These are phyloP conservation scores for Pissodes strobi DNA, from an alignment of 1,140 invertebrate genomes.

Conservation along the genomic window DNA sequence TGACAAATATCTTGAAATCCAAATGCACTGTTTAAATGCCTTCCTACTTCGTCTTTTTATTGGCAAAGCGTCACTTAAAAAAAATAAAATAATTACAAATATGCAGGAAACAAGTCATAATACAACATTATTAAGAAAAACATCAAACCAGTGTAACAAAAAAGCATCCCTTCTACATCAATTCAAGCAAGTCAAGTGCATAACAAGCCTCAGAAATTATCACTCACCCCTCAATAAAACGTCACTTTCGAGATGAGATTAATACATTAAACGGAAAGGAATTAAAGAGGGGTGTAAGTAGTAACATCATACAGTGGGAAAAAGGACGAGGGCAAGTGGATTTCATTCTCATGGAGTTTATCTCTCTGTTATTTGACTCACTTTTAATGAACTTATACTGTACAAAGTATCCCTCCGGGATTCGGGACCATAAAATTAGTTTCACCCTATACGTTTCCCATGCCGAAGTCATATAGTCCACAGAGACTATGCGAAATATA, in stretches of 20 bases:
- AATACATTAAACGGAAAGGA: conserved; percentile 35
- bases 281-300: conserved; percentile 35
- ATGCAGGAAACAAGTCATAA: too few relatives aligned
- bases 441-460: conserved; percentile 6
- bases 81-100: too few relatives aligned
- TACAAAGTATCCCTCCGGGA: conserved; percentile 42
- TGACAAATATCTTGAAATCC: too few relatives aligned
- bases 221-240: conserved; percentile 19
- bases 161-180: too few relatives aligned
- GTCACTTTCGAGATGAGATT: conserved; percentile 33
- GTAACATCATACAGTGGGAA: conserved; percentile 33
- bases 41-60: too few relatives aligned
- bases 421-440: conserved; percentile 37
- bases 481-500: too few relatives aligned
- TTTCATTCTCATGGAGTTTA: conserved; percentile 35
- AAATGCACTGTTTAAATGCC: too few relatives aligned
- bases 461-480: conserved; percentile 1
- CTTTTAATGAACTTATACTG: conserved; percentile 52
- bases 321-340: conserved; percentile 11
- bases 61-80: too few relatives aligned
- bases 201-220: conserved; percentile 28
- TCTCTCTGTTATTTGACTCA: conserved; percentile 48
- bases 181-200: conserved; percentile 21
- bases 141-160: too few relatives aligned
- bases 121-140: too few relatives aligned